Percentiles rank a stretch among this genome's conserved stretches.
phyloP scores from a whole-genome alignment of 2,888 invertebrate species.

The Acanthosepion lycidas region DNA sequence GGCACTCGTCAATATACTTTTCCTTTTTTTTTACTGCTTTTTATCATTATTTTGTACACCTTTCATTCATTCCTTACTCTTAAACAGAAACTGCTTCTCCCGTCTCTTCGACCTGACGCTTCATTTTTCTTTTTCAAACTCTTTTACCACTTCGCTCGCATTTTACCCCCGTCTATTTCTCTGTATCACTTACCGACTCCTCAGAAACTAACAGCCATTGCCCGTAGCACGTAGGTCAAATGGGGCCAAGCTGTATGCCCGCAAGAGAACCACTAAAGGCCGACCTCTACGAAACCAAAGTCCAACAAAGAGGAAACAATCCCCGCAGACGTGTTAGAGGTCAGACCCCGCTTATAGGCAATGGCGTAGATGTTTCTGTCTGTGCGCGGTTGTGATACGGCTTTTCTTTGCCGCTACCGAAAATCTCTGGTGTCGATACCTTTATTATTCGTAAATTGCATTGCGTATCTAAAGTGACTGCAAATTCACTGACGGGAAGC shows the following conservation, averaged over 20 bases:
- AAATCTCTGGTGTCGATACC: slow-evolving; percentile 33
- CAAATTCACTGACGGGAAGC: neutral
- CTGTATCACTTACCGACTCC: neutral
- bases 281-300: slow-evolving; percentile 33
- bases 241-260: neutral
- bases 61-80: no score
- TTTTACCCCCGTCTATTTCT: neutral
- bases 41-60: no score
- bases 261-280: slow-evolving; percentile 13
- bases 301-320: slow-evolving; percentile 14
- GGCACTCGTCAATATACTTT: no score
- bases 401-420: neutral
- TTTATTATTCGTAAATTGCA: slow-evolving; percentile 23
- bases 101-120: neutral
- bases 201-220: slow-evolving; percentile 1
- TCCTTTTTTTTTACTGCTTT: no score
- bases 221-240: neutral
- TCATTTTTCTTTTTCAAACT: neutral
- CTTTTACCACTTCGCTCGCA: neutral
- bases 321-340: slow-evolving; percentile 22
- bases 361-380: slow-evolving; percentile 8
- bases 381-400: neutral
- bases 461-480: slow-evolving; percentile 23
- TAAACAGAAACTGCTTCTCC: no score
- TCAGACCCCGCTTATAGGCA: slow-evolving; percentile 21